Evolutionary conservation across 1,140 invertebrate genomes (phyloP).

Genomic region (Marisa cornuarietis): DNA sequence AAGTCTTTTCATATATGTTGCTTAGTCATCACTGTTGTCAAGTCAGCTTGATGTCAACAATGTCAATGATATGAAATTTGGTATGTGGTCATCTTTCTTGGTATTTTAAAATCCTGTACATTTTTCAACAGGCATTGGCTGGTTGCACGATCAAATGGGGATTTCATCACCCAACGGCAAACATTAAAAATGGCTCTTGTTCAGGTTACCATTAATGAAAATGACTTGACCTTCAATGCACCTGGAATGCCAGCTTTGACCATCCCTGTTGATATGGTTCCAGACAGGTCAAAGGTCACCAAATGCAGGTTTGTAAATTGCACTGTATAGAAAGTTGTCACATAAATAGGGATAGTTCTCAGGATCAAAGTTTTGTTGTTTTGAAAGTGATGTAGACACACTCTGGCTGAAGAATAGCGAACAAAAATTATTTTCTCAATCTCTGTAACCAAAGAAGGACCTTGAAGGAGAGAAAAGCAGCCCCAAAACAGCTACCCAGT

Average conservation of each 20-base stretch:
- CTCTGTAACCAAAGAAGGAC: no score
- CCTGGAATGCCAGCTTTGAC: slow-evolving; percentile 42
- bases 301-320: slow-evolving; percentile 24
- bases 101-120: background rate
- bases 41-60: background rate
- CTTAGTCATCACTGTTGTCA: no score
- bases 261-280: slow-evolving; percentile 30
- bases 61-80: background rate
- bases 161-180: slow-evolving; percentile 38
- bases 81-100: background rate
- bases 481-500: no score
- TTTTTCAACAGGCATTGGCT: slow-evolving; percentile 35
- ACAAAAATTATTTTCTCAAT: no score
- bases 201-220: slow-evolving; percentile 19
- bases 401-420: no score
- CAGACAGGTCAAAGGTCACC: slow-evolving; percentile 22
- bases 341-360: no score
- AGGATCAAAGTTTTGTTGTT: no score
- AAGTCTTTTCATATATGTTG: background rate
- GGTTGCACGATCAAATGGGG: slow-evolving; percentile 31
- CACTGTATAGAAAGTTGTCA: no score
- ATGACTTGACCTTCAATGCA: slow-evolving; percentile 32
- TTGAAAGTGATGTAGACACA: no score
- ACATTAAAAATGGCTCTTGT: slow-evolving; percentile 41
- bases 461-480: no score